These are phyloP conservation scores for Labia minor DNA, from an alignment of 2,888 invertebrate genomes.

Conservation along the genomic window DNA sequence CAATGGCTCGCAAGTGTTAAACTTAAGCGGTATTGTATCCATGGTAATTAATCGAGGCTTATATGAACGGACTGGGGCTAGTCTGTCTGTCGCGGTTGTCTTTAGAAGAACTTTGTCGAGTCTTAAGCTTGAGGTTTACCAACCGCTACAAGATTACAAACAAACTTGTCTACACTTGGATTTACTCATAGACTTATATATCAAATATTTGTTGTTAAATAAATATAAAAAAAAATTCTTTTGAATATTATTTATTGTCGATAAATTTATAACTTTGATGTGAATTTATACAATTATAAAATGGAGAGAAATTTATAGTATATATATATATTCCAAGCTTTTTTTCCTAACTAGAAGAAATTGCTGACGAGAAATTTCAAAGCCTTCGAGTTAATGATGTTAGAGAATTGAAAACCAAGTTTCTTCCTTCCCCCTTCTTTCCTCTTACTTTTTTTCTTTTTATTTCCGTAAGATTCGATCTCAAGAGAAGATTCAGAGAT, in stretches of 20 bases:
- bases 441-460: not conserved
- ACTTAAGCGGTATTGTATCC: not conserved
- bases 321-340: no score
- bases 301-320: not conserved
- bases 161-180: constrained; percentile 1
- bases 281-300: not conserved
- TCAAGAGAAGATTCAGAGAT: constrained; percentile 1
- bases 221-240: not conserved
- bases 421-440: no score
- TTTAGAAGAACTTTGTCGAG: not conserved
- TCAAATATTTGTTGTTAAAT: not conserved
- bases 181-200: not conserved
- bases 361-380: not conserved
- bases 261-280: not conserved
- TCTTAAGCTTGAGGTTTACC: not conserved
- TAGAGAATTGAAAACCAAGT: constrained; percentile 7
- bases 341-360: not conserved
- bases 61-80: not conserved
- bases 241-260: not conserved
- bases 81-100: not conserved
- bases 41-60: constrained; percentile 4
- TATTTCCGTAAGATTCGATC: not conserved
- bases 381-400: constrained; percentile 7
- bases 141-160: not conserved
- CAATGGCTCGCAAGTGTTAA: not conserved